Percentiles rank a stretch among this genome's conserved stretches.
Evolutionary conservation across 2,797 vertebrate genomes (phyloP).

Genomic region (Dryobates pubescens): DNA sequence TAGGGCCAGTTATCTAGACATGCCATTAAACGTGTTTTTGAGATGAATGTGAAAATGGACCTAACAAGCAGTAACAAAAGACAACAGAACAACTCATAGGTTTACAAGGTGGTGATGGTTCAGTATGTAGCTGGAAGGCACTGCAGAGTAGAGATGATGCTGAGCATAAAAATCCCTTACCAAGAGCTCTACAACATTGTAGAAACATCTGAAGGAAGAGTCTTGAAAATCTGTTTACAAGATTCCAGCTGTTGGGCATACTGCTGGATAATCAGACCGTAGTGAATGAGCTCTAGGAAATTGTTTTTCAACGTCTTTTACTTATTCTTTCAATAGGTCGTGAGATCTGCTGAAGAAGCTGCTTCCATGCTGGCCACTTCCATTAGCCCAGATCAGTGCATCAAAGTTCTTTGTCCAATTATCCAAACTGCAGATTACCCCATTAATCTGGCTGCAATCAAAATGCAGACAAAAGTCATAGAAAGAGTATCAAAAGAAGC

Average conservation of each 20-base stretch:
- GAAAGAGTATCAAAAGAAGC: conserved; percentile 91
- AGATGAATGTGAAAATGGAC: too few relatives aligned
- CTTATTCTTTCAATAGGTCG: conserved; percentile 81
- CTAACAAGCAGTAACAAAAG: too few relatives aligned
- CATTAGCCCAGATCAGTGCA: conserved; percentile 95
- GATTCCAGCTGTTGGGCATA: too few relatives aligned
- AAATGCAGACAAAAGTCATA: conserved; percentile 97
- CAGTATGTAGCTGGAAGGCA: too few relatives aligned
- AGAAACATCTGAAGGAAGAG: background rate
- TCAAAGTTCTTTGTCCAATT: conserved; percentile 97
- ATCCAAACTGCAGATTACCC: conserved; percentile 98
- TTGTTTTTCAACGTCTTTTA: background rate
- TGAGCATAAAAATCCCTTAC: background rate
- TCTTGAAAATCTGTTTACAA: background rate
- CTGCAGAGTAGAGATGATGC: too few relatives aligned
- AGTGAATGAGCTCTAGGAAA: background rate
- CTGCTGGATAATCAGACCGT: background rate
- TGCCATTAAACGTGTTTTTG: too few relatives aligned
- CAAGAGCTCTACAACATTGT: background rate
- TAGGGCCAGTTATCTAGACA: background rate
- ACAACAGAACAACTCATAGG: too few relatives aligned
- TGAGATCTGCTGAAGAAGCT: conserved; percentile 94
- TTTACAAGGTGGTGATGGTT: background rate
- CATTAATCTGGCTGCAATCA: conserved; percentile 96
- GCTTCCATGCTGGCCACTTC: conserved; percentile 92